Evolutionary conservation across 2,113 vertebrate genomes (phyloP), one percentile per base, ranked within the genome.

Genomic region (Plotosus lineatus): DNA sequence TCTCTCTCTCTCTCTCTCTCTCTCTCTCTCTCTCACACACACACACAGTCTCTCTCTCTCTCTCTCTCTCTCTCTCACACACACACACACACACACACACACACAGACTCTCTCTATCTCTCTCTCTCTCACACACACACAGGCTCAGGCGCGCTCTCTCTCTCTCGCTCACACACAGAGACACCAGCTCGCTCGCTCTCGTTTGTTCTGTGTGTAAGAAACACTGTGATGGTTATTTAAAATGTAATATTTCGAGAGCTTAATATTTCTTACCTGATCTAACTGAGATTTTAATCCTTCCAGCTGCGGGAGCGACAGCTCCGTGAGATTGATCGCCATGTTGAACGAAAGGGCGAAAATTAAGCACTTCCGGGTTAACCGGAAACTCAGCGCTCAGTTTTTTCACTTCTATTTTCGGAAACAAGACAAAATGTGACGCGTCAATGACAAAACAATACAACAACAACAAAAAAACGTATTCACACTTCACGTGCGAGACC

Each of bases 271-370:
- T 88, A 96, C 96, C 94, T 96, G 95, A 33, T 97, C 96, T 44
- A 98, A 88, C 73, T 98, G 96, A 71, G 91, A 93, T 88, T 97
- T 97, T 60, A 98, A 90, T 83, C 95, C 92, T 88, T 97, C 96
- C 61, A 98, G 85, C 60, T 97, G 96, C 56, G 94, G 94, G 56
- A 98, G 89, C 75, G 92, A 91, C 82, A 98, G 90, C 85, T 97
- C 96, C 33, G 94, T 91, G 6, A 97, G 94, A 84, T 96, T 96
- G 84, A 97, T 94, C 90, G 96, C 95, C 95, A 97, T 98, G 87
- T 92, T 95, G 89, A 83, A 78, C 86, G 76, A 83, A 84, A 72
- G 38, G 73, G 53, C 44, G 15, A 48, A 28, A 19, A 58, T 0
- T 5, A 28, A 58, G 6, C 55, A 33, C 26, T 92, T 93, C 91